A percentile compares a stretch with the other conserved stretches of the same genome.
phyloP scores from a whole-genome alignment of 2,797 vertebrate genomes.

The Tympanoctomys barrerae region DNA sequence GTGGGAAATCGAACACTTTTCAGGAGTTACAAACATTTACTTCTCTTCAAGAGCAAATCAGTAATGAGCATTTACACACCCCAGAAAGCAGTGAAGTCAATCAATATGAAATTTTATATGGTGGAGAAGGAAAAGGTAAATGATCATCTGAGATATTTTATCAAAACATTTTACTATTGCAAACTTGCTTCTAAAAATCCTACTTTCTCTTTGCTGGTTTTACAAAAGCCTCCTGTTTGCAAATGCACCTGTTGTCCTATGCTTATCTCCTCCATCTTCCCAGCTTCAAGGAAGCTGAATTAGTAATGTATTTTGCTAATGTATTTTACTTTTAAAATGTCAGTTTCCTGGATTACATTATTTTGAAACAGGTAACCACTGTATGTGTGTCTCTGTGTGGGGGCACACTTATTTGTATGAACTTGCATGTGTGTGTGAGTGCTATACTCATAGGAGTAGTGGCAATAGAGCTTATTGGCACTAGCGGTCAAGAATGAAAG shows the following conservation, averaged over 20 bases:
- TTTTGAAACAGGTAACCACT: background rate
- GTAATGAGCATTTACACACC: background rate
- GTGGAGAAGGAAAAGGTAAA: constrained; percentile 17
- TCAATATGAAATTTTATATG: constrained; percentile 37
- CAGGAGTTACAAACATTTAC: background rate
- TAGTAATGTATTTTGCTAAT: background rate
- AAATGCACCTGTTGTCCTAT: background rate
- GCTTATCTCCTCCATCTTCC: constrained; percentile 43
- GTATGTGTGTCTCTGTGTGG: background rate
- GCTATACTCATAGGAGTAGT: background rate
- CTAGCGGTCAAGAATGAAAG: constrained; percentile 29
- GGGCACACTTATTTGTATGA: background rate
- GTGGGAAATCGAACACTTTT: background rate
- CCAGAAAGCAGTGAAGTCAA: background rate
- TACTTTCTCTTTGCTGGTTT: background rate
- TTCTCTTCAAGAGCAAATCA: background rate
- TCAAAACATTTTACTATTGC: background rate
- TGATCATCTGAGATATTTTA: constrained; percentile 47
- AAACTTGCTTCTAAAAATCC: background rate
- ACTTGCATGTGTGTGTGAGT: background rate
- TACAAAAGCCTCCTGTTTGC: constrained; percentile 49
- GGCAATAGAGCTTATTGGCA: background rate
- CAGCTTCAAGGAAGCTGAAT: constrained; percentile 34
- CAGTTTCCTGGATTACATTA: background rate
- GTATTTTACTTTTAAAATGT: background rate